Evolutionary conservation across 1,140 invertebrate genomes (phyloP).

Genomic region (Pseudachorutes palmiensis): DNA sequence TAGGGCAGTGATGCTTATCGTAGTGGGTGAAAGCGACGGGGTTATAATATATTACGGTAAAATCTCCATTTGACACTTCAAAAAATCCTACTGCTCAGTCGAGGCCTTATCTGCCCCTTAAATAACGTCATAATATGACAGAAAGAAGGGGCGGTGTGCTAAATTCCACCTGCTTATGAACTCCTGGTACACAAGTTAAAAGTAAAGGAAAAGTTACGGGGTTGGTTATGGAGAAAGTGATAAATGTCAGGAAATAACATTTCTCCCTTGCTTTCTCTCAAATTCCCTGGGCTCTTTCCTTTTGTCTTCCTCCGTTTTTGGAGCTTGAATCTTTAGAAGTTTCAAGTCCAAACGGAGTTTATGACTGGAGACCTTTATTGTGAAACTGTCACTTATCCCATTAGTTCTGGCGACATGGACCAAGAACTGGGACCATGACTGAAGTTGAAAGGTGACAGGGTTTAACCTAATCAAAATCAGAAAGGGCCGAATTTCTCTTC

Average conservation of each 20-base stretch:
- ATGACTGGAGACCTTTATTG: neutral
- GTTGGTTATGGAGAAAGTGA: constrained; percentile 8
- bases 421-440: neutral
- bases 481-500: neutral
- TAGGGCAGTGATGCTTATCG: neutral
- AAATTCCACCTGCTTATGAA: no score
- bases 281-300: no score
- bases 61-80: constrained; percentile 5
- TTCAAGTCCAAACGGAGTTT: neutral
- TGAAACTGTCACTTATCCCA: neutral
- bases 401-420: neutral
- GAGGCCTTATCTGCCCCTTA: neutral
- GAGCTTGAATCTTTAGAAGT: neutral
- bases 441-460: neutral
- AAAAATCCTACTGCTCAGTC: neutral
- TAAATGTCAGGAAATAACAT: constrained; percentile 3
- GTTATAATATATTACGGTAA: neutral
- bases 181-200: no score
- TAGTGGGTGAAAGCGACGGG: constrained; percentile 1
- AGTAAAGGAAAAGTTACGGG: neutral
- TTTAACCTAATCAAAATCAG: neutral
- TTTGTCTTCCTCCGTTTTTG: neutral
- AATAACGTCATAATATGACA: neutral
- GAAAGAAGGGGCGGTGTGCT: neutral
- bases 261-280: neutral